A percentile compares a stretch with the other conserved stretches of the same genome.
These are phyloP conservation scores for Muscicapa comitata DNA, from an alignment of 2,797 vertebrate genomes.

Conservation along the genomic window DNA sequence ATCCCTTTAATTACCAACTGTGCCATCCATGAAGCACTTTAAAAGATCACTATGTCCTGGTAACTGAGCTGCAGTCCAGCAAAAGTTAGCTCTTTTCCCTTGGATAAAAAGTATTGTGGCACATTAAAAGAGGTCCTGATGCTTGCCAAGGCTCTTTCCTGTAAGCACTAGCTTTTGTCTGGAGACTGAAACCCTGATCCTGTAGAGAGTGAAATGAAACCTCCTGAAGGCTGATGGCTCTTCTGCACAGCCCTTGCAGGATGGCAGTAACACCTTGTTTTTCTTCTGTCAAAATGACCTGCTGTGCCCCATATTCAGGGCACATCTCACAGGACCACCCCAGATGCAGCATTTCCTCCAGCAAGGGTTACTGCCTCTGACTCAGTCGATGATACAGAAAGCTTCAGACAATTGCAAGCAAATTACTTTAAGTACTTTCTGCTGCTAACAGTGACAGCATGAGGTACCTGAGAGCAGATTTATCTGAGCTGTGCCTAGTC, in stretches of 20 bases:
- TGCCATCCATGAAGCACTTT: background rate
- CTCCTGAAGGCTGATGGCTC: background rate
- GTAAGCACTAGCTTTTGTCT: background rate
- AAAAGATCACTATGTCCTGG: background rate
- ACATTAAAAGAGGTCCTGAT: background rate
- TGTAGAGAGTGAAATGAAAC: background rate
- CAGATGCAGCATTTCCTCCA: background rate
- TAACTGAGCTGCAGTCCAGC: background rate
- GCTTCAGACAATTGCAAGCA: background rate
- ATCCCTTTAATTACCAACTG: background rate
- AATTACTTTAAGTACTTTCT: conserved; percentile 23
- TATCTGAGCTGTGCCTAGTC: background rate
- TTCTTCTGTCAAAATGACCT: background rate
- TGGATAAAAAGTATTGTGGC: background rate
- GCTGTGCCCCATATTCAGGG: background rate
- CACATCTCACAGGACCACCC: background rate
- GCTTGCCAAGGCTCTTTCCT: background rate
- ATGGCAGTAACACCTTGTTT: background rate
- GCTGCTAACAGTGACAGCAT: background rate
- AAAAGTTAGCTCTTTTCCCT: background rate
- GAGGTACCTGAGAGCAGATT: background rate
- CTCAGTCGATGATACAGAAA: background rate
- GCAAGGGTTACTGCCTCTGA: background rate
- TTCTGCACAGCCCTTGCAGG: background rate
- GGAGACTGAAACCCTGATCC: background rate